Evolutionary conservation across 2,888 invertebrate genomes (phyloP).

Genomic region (Philhelius pedissequus): DNA sequence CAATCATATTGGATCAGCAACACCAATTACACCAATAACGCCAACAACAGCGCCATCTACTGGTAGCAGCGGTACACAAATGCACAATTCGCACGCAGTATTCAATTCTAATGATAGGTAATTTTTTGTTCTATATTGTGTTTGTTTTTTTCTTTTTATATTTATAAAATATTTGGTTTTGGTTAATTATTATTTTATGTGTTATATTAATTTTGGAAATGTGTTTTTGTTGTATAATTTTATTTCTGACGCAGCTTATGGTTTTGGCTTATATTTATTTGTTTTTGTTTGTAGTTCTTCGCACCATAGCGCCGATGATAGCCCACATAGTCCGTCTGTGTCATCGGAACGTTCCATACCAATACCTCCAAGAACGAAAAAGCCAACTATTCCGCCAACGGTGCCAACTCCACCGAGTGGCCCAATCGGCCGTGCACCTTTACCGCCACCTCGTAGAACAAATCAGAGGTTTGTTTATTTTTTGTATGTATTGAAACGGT

Average conservation of each 20-base stretch:
- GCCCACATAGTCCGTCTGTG: constrained; percentile 75
- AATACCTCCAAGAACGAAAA: constrained; percentile 75
- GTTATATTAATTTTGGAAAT: constrained; percentile 16
- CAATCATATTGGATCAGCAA: constrained; percentile 59
- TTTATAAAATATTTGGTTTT: neutral
- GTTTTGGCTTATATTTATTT: constrained; percentile 33
- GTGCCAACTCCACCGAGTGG: constrained; percentile 69
- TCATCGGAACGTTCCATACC: constrained; percentile 74
- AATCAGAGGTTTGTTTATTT: constrained; percentile 75
- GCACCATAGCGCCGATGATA: constrained; percentile 71
- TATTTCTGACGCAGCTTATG: constrained; percentile 31
- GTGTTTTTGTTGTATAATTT: constrained; percentile 27
- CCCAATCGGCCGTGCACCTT: constrained; percentile 73
- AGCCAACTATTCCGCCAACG: constrained; percentile 71
- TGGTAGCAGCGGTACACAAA: constrained; percentile 47
- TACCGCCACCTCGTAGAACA: constrained; percentile 76
- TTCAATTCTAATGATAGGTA: constrained; percentile 72
- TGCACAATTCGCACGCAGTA: constrained; percentile 69
- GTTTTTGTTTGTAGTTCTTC: constrained; percentile 50
- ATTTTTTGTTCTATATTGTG: neutral
- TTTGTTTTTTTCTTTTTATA: constrained; percentile 2
- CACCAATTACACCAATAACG: constrained; percentile 51
- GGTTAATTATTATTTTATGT: constrained; percentile 11
- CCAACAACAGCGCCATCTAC: constrained; percentile 32
- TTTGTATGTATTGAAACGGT: constrained; percentile 40